Conservation (phyloP, 2,113 vertebrate genomes). For the Caranx melampygus region DNA sequence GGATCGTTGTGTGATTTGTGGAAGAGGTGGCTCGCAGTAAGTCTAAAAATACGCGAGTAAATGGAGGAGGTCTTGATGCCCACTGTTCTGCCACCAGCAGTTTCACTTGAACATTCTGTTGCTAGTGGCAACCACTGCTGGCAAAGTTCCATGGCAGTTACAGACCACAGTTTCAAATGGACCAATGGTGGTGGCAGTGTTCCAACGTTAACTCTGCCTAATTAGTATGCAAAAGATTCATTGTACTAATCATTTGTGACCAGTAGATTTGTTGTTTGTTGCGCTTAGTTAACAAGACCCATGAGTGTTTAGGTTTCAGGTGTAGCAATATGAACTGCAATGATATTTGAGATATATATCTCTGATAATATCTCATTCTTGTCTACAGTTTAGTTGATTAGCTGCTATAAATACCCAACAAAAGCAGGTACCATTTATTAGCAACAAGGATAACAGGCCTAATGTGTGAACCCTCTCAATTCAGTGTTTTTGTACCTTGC, state of each 20-base stretch:
- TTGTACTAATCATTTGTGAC: not conserved
- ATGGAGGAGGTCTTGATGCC: not conserved
- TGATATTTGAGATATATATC: too few species aligned
- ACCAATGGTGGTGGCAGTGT: not conserved
- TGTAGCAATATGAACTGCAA: too few species aligned
- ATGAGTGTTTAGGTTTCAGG: too few species aligned
- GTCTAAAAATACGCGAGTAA: not conserved
- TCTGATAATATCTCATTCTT: too few species aligned
- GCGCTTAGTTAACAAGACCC: too few species aligned
- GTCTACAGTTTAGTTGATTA: too few species aligned
- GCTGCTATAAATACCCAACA: too few species aligned
- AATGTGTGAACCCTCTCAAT: too few species aligned
- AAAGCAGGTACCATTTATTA: too few species aligned
- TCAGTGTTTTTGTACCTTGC: too few species aligned
- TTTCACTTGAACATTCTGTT: conserved; percentile 30
- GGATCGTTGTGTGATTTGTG: conserved; percentile 16
- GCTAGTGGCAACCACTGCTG: conserved; percentile 36
- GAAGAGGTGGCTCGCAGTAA: not conserved
- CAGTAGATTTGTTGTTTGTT: too few species aligned
- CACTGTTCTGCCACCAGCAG: conserved; percentile 17
- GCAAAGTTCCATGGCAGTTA: not conserved
- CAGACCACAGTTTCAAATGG: not conserved
- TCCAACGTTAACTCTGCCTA: not conserved
- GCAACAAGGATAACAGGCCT: too few species aligned
- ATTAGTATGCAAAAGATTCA: not conserved